phyloP scores from a whole-genome alignment of 2,113 vertebrate species.

The Hemibagrus wyckioides region DNA sequence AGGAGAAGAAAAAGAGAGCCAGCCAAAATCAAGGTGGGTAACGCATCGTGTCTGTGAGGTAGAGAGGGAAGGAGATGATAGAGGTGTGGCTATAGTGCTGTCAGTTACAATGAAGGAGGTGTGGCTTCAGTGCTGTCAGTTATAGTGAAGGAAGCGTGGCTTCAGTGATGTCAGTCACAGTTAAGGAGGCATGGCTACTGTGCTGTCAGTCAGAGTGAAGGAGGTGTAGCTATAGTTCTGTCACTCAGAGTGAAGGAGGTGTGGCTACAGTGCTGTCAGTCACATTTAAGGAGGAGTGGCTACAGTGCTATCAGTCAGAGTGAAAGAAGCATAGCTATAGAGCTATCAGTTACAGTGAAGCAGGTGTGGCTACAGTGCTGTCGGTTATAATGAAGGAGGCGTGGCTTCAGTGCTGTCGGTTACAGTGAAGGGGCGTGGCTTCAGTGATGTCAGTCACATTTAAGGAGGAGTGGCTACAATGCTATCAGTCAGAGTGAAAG shows the following conservation, averaged over 20 bases:
- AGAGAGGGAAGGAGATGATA: neutral
- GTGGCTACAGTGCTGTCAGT: neutral
- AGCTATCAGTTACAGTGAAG: neutral
- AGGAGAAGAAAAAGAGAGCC: constrained; percentile 83
- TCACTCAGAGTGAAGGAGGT: neutral
- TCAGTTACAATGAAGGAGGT: neutral
- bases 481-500: neutral
- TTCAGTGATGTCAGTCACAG: neutral
- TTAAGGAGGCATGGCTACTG: neutral
- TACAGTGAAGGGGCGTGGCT: neutral
- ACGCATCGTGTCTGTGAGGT: neutral
- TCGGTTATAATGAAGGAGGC: neutral
- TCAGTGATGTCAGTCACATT: too few relatives aligned
- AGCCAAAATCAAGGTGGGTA: constrained; percentile 75
- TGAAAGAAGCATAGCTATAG: neutral
- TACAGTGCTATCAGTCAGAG: too few relatives aligned
- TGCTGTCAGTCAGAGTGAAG: neutral
- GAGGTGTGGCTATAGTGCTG: neutral
- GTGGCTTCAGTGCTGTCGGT: neutral
- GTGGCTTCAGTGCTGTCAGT: neutral
- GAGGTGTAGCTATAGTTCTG: neutral
- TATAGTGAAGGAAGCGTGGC: neutral
- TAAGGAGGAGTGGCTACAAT: neutral
- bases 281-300: neutral
- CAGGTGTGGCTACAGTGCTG: neutral